phyloP scores from a whole-genome alignment of 2,888 invertebrate species.

The Cephalotes varians region DNA sequence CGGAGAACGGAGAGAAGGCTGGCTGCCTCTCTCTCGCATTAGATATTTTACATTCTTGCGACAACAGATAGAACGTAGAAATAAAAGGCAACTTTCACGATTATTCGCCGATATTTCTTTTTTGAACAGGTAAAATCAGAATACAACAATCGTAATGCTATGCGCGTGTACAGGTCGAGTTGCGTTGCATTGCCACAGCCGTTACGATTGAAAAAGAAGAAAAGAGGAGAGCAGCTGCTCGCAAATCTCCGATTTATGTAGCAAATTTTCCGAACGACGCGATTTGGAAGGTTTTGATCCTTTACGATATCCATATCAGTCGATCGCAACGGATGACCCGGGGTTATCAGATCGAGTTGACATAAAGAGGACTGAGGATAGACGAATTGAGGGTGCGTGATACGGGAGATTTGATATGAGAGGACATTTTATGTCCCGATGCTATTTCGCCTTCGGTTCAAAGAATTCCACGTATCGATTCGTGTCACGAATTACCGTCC shows the following conservation, averaged over 20 bases:
- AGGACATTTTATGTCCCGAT: constrained; percentile 45
- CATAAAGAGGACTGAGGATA: not conserved
- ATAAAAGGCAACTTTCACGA: constrained; percentile 6
- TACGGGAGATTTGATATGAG: not conserved
- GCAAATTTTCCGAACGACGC: constrained; percentile 19
- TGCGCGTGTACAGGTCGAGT: not conserved
- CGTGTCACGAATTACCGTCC: constrained; percentile 32
- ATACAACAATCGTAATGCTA: not conserved
- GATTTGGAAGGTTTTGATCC: constrained; percentile 4
- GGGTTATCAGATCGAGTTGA: constrained; percentile 6
- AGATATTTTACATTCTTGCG: constrained; percentile 38
- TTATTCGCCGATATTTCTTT: constrained; percentile 18
- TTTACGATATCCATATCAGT: constrained; percentile 14
- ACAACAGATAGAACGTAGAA: constrained; percentile 8
- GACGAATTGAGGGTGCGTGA: constrained; percentile 1
- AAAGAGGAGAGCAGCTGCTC: not conserved
- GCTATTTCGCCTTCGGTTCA: constrained; percentile 35
- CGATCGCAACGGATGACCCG: not conserved
- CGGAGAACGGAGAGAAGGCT: not conserved
- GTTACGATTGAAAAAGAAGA: not conserved
- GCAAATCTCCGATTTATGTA: constrained; percentile 35
- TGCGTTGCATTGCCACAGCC: not conserved
- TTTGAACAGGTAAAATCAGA: not conserved
- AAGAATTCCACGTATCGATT: constrained; percentile 43
- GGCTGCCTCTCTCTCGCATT: constrained; percentile 19